Evolutionary conservation across 2,797 vertebrate species (phyloP), one percentile per base, ranked within the genome.

Genomic region (Aphelocoma californica): DNA sequence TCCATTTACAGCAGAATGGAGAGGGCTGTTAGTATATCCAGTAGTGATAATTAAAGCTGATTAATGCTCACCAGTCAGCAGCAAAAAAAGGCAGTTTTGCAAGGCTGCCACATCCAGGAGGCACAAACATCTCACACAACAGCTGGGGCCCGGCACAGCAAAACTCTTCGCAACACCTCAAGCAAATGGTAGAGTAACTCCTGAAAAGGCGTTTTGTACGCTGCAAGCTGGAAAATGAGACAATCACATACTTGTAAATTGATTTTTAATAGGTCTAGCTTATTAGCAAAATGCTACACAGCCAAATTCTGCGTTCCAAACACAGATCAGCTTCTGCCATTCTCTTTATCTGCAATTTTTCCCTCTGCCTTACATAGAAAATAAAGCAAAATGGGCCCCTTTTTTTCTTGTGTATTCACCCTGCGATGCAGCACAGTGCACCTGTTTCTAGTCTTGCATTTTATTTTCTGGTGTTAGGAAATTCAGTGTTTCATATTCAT

Each of bases 31-130:
- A 61, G 57, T 81, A 47, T 24, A 90, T 65, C 83, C 82, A 86
- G 51, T 13, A 62, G 85, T 58, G 79, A 94, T 86, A 91, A 88
- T 93, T 92, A 95, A 74, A 88, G 50, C 50, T 90, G 93, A 96
- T 88, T 84, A 94, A 95, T 36, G 38, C 50, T 84, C 45, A 20
- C 38, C 61, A 64, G 74, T 64, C 38, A 67, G 56, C 18, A 32
- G 53, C 44, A 80, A 69, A 80, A 65, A 92, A 83, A 42, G 0
- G 32, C 50, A 28, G 28, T 25, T 92, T 86, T 88, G 61, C 57
- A 71, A 74, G 53, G 80, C 86, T 92, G 77, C 42, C 80, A 45
- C 42, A 66, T 80, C 69, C 64, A 36, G 83, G n/a, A 62, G 60
- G 36, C 75, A 53, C 1, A 31, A 18, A 29, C 24, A 31, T 84